Conservation (phyloP, 2,113 vertebrate genomes). For the Protobothrops mucrosquamatus region DNA sequence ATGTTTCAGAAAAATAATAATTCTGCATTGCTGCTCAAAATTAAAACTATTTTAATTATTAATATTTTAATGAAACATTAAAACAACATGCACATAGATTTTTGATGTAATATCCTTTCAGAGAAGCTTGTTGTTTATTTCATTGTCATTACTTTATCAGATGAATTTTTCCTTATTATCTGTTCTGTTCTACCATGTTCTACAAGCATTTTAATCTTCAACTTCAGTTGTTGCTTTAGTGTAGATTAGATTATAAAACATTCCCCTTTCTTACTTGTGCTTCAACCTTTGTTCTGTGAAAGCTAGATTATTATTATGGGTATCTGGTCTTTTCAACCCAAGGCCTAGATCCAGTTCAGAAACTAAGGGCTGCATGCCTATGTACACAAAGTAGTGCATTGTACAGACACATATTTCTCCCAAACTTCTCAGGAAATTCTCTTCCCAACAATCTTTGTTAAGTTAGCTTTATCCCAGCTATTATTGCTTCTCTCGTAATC, state of each 20-base stretch:
- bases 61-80: slow-evolving; percentile 63
- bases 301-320: not conserved
- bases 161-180: slow-evolving; percentile 48
- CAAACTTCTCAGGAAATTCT: not conserved
- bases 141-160: slow-evolving; percentile 45
- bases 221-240: not conserved
- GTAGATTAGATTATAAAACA: slow-evolving; percentile 35
- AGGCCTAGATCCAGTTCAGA: not conserved
- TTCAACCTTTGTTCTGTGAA: slow-evolving; percentile 39
- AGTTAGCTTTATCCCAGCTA: not conserved
- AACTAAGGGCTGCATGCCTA: not conserved
- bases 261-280: not conserved
- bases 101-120: slow-evolving; percentile 65
- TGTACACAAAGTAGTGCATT: not conserved
- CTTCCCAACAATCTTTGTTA: not conserved
- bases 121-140: slow-evolving; percentile 58
- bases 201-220: slow-evolving; percentile 33
- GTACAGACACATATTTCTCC: not conserved
- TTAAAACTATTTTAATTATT: slow-evolving; percentile 71
- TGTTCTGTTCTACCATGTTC: slow-evolving; percentile 20
- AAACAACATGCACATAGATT: slow-evolving; percentile 40
- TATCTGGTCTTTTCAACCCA: not conserved
- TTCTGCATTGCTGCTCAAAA: slow-evolving; percentile 64
- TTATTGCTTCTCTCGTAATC: not conserved
- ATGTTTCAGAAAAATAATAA: slow-evolving; percentile 67